A percentile compares a stretch with the other conserved stretches of the same genome.
Conservation (phyloP, 2,113 vertebrate genomes). For the Brachypodius melanocephalos region DNA sequence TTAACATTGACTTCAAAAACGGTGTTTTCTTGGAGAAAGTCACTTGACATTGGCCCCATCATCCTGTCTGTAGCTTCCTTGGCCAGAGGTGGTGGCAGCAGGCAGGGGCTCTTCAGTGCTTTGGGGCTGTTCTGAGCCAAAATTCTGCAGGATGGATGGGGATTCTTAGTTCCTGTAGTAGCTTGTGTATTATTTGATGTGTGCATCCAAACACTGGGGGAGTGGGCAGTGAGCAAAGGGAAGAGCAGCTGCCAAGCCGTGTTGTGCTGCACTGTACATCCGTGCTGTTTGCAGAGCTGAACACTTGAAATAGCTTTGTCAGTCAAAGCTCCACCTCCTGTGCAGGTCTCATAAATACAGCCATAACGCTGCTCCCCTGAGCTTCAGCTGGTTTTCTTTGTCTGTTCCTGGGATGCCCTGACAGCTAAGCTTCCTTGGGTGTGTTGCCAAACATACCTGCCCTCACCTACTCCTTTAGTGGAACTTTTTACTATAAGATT, state of each 20-base stretch:
- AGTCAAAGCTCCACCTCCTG: not conserved
- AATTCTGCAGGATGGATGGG: not conserved
- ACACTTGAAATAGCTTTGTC: not conserved
- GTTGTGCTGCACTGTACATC: not conserved
- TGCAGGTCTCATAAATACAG: not conserved
- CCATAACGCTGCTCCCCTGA: not conserved
- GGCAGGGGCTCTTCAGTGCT: not conserved
- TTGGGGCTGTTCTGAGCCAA: not conserved
- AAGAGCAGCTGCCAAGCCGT: not conserved
- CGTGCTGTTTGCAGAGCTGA: not conserved
- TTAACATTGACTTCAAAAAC: not conserved
- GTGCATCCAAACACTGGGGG: not conserved
- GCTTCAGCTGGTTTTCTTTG: conserved; percentile 43
- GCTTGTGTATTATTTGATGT: not conserved
- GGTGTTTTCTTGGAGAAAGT: not conserved
- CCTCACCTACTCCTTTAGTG: conserved; percentile 21
- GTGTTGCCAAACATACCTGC: not conserved
- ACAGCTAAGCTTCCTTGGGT: conserved; percentile 39
- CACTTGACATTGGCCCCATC: not conserved
- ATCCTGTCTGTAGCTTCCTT: not conserved
- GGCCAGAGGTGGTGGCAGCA: not conserved
- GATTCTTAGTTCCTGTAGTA: not conserved
- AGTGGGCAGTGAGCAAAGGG: not conserved
- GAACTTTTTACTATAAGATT: not conserved
- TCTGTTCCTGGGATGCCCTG: conserved; percentile 29